These are phyloP conservation scores for Heterodera carotae DNA, from an alignment of 1,140 invertebrate genomes.

Conservation along the genomic window DNA sequence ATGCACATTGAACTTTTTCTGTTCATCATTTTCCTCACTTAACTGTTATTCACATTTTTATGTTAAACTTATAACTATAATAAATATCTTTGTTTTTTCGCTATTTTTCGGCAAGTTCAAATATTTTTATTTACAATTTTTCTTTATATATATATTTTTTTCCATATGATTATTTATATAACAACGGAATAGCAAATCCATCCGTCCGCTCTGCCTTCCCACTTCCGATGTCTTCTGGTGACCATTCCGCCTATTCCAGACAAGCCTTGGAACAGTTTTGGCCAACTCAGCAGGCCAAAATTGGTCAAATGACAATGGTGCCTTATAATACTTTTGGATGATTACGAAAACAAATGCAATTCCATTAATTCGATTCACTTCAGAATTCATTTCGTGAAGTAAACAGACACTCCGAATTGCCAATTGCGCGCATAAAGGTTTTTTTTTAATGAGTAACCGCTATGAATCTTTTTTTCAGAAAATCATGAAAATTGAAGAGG, in stretches of 20 bases:
- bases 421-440: conserved; percentile 41
- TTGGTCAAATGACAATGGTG: conserved; percentile 36
- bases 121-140: no score
- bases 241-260: neutral
- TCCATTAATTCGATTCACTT: neutral
- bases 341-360: neutral
- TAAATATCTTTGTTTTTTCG: no score
- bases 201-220: no score
- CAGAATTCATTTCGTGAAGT: conserved; percentile 42
- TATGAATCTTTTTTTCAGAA: conserved; percentile 90
- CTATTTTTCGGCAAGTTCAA: no score
- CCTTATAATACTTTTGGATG: neutral
- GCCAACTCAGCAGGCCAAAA: conserved; percentile 41
- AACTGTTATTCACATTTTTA: no score
- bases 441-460: conserved; percentile 68
- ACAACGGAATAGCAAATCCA: neutral
- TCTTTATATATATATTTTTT: no score
- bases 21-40: no score
- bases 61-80: no score
- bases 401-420: conserved; percentile 36
- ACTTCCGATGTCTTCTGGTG: neutral
- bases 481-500: conserved; percentile 98
- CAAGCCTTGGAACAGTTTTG: conserved; percentile 37
- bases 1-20: no score
- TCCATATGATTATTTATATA: neutral